phyloP scores from a whole-genome alignment of 2,113 vertebrate genomes.

The Patagioenas fasciata region DNA sequence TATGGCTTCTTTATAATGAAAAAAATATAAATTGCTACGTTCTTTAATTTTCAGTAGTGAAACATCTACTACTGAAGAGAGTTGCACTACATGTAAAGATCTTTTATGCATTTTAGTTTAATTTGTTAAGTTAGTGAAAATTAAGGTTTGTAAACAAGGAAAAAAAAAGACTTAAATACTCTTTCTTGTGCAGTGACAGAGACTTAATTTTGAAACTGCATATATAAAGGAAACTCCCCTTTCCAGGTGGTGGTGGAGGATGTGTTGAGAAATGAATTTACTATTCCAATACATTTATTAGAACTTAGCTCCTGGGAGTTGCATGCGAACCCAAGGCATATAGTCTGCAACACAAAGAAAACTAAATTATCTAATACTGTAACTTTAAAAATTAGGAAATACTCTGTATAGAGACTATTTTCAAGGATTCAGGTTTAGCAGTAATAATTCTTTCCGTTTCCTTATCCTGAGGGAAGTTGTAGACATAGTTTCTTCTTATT shows the following conservation, averaged over 20 bases:
- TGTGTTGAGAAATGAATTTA: neutral
- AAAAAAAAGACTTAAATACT: neutral
- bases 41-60: neutral
- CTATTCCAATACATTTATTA: neutral
- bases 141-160: neutral
- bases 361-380: neutral
- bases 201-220: neutral
- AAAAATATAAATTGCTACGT: neutral
- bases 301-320: neutral
- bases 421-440: neutral
- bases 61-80: neutral
- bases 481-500: neutral
- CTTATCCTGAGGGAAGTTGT: neutral
- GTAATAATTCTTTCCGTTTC: neutral
- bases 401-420: neutral
- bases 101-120: neutral
- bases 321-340: neutral
- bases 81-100: neutral
- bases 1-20: neutral
- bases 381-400: neutral
- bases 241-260: neutral
- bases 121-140: neutral
- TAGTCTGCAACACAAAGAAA: neutral
- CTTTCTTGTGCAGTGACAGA: neutral
- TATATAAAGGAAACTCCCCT: neutral